Percentiles rank a stretch among this genome's conserved stretches.
These are phyloP conservation scores for Channallabes apus DNA, from an alignment of 2,797 vertebrate species.

Conservation along the genomic window DNA sequence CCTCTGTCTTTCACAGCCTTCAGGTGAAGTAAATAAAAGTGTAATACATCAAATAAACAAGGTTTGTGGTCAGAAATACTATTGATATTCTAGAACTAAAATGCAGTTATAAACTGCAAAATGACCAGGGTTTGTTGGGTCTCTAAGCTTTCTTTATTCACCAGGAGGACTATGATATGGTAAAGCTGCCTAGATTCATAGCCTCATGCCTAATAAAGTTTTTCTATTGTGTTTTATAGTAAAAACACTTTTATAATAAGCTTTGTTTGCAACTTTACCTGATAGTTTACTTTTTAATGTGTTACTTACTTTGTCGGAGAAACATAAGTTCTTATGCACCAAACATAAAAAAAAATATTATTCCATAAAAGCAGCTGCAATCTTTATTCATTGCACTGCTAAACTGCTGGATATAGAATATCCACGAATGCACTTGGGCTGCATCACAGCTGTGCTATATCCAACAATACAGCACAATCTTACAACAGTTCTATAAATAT, in stretches of 20 bases:
- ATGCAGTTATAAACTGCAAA: background rate
- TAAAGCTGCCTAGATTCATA: no score
- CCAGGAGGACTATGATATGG: no score
- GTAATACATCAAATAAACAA: conserved; percentile 19
- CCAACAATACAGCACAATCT: no score
- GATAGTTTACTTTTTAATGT: background rate
- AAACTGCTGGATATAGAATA: no score
- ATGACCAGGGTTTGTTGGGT: background rate
- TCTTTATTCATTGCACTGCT: background rate
- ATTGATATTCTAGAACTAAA: background rate
- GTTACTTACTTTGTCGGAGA: background rate
- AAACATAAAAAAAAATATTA: background rate
- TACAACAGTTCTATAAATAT: no score
- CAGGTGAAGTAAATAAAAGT: background rate
- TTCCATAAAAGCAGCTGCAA: background rate
- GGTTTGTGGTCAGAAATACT: background rate
- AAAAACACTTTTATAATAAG: background rate
- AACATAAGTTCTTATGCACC: background rate
- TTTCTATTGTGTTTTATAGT: no score
- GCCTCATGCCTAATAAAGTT: no score
- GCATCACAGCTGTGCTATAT: no score
- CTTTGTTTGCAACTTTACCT: background rate
- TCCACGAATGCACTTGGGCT: no score
- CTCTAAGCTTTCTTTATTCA: no score
- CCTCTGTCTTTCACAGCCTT: conserved; percentile 3